A percentile compares a stretch with the other conserved stretches of the same genome.
These are phyloP conservation scores for Euschistus heros DNA, from an alignment of 1,140 invertebrate genomes.

Conservation along the genomic window DNA sequence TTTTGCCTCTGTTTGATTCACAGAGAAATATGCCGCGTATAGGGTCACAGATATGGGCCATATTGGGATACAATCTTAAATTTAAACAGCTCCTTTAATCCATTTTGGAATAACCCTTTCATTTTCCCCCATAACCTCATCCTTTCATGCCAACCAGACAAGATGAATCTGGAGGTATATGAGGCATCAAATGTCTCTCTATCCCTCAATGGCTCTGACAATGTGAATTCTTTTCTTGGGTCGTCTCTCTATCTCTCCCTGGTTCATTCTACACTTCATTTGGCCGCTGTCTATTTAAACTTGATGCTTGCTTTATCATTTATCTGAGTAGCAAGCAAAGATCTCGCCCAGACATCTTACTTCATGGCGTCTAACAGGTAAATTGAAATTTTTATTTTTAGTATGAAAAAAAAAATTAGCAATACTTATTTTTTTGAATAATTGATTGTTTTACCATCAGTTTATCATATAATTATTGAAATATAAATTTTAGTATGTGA, in stretches of 20 bases:
- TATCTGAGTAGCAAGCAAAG: slow-evolving; percentile 66
- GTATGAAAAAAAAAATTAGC: neutral
- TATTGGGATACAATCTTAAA: neutral
- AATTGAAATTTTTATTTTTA: slow-evolving; percentile 19
- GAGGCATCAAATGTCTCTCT: slow-evolving; percentile 8
- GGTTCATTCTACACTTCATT: slow-evolving; percentile 1
- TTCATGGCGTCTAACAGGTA: slow-evolving; percentile 95
- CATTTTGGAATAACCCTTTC: neutral
- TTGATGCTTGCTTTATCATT: neutral
- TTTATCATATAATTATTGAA: neutral
- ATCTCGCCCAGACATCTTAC: slow-evolving; percentile 92
- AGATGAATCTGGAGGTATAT: neutral
- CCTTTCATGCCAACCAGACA: neutral
- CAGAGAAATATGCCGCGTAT: neutral
- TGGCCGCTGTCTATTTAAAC: slow-evolving; percentile 30
- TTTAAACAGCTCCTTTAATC: neutral
- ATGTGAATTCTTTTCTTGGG: slow-evolving; percentile 24
- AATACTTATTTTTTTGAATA: too few relatives aligned
- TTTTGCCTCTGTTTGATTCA: slow-evolving; percentile 12
- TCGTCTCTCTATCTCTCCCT: slow-evolving; percentile 11
- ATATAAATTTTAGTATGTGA: too few relatives aligned
- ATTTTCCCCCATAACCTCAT: neutral
- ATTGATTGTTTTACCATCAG: too few relatives aligned
- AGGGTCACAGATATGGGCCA: neutral
- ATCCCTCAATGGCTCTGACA: slow-evolving; percentile 20